Conservation (phyloP, 2,888 invertebrate genomes). For the Podotricha telesiphe region DNA sequence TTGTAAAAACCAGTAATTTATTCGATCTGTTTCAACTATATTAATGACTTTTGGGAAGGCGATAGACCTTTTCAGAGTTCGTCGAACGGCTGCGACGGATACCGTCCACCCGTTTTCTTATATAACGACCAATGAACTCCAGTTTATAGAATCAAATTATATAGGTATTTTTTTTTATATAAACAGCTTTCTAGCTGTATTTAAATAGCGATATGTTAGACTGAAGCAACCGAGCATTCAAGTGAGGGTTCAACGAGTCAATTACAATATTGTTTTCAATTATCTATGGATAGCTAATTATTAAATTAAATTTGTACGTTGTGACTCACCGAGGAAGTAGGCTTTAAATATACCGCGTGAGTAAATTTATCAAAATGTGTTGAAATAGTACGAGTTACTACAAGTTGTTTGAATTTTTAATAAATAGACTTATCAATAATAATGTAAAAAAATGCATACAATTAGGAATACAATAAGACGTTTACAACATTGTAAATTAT, state of each 20-base stretch:
- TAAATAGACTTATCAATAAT: too few relatives aligned
- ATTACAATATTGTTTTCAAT: neutral
- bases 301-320: neutral
- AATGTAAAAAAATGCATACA: too few relatives aligned
- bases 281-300: neutral
- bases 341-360: slow-evolving; percentile 3
- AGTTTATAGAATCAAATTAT: slow-evolving; percentile 17
- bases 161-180: neutral
- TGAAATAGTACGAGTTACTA: neutral
- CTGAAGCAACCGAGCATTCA: neutral
- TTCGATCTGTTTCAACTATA: slow-evolving; percentile 14
- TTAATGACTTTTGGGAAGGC: slow-evolving; percentile 17
- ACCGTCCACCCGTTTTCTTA: slow-evolving; percentile 21
- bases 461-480: too few relatives aligned
- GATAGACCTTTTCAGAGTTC: slow-evolving; percentile 30
- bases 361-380: slow-evolving; percentile 9
- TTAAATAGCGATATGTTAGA: neutral
- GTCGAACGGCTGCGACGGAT: slow-evolving; percentile 38
- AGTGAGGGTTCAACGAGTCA: neutral
- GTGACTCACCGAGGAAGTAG: neutral
- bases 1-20: neutral
- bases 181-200: neutral
- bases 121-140: slow-evolving; percentile 31
- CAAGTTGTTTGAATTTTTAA: neutral
- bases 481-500: too few relatives aligned